Evolutionary conservation across 92 coral and sea anemone genomes (phyloP).

Genomic region (Zoanthus solanderi): DNA sequence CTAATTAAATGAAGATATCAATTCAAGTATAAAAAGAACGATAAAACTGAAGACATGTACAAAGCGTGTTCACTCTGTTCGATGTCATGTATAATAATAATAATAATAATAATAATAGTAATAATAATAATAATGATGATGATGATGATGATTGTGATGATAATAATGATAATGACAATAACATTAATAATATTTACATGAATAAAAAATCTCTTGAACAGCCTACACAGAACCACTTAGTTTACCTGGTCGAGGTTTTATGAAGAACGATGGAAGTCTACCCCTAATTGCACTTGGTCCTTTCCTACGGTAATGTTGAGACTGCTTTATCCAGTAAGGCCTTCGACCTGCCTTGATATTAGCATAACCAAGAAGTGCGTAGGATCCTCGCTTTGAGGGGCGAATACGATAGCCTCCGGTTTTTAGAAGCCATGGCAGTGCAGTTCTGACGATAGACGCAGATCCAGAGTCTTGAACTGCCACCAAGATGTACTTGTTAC

Average conservation of each 20-base stretch:
- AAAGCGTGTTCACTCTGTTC: too few species aligned
- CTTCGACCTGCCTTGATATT: conserved; percentile 10
- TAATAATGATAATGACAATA: too few species aligned
- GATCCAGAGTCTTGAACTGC: conserved; percentile 27
- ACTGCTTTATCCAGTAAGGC: conserved; percentile 8
- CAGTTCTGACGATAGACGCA: neutral
- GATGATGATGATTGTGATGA: too few species aligned
- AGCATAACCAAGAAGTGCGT: conserved; percentile 10
- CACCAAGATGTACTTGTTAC: conserved; percentile 3
- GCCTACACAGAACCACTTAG: too few species aligned
- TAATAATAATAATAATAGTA: too few species aligned
- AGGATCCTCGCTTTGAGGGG: neutral
- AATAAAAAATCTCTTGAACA: too few species aligned
- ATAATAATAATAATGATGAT: too few species aligned
- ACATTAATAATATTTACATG: too few species aligned
- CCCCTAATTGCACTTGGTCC: conserved; percentile 14
- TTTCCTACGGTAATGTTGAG: neutral
- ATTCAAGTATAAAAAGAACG: too few species aligned
- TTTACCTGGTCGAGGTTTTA: conserved; percentile 24
- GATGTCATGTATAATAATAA: too few species aligned
- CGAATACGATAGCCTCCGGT: conserved; percentile 15
- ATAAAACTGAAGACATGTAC: too few species aligned
- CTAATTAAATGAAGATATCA: too few species aligned
- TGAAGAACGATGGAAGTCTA: neutral
- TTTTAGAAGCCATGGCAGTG: neutral